Evolutionary conservation across 2,113 vertebrate genomes (phyloP).

Genomic region (Loxodonta africana): DNA sequence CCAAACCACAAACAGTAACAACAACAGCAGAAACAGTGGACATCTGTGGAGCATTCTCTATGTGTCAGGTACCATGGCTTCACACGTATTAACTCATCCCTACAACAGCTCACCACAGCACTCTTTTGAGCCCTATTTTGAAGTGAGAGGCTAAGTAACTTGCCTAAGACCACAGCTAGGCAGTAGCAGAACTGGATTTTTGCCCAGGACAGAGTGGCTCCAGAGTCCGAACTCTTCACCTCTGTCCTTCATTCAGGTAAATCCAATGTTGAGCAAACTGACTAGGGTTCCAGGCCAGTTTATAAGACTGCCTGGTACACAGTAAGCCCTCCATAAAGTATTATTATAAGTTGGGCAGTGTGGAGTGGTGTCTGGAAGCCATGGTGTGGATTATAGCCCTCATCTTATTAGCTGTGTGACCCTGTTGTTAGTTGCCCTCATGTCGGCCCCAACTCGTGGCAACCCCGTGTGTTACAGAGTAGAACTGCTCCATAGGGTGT

Average conservation of each 20-base stretch:
- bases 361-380: background rate
- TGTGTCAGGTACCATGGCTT: background rate
- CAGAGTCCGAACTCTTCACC: background rate
- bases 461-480: background rate
- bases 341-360: accelerated
- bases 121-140: background rate
- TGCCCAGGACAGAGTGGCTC: background rate
- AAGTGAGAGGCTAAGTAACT: background rate
- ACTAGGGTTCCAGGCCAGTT: background rate
- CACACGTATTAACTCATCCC: no score
- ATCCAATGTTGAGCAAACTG: background rate
- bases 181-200: background rate
- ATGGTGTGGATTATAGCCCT: background rate
- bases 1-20: background rate
- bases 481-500: background rate
- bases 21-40: background rate
- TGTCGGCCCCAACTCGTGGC: background rate
- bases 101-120: background rate
- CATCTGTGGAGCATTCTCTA: background rate
- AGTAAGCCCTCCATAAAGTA: background rate
- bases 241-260: background rate
- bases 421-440: background rate
- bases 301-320: background rate
- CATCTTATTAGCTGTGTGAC: background rate
- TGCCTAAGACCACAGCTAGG: background rate